A percentile compares a stretch with the other conserved stretches of the same genome.
These are phyloP conservation scores for Drosophila truncata DNA, from an alignment of 1,140 invertebrate genomes.

Conservation along the genomic window DNA sequence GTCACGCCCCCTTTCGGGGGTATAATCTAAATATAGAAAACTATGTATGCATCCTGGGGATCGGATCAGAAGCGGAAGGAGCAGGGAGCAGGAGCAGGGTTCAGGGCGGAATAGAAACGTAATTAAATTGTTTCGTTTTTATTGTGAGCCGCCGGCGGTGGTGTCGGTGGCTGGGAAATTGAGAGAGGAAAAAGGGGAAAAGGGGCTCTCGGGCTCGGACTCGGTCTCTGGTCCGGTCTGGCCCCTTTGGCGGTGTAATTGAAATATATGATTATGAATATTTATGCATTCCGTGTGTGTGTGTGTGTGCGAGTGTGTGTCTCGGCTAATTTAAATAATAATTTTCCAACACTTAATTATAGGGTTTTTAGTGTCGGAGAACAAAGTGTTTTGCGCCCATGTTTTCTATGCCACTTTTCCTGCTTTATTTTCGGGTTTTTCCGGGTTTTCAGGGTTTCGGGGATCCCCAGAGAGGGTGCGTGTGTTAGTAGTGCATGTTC, in stretches of 20 bases:
- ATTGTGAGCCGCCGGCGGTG: conserved; percentile 58
- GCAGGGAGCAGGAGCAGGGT: background rate
- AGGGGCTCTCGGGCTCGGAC: no score
- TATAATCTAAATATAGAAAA: conserved; percentile 62
- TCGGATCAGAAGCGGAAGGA: conserved; percentile 6
- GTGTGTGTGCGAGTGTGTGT: conserved; percentile 27
- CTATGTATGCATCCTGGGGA: conserved; percentile 48
- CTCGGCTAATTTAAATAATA: conserved; percentile 73
- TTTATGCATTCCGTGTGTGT: conserved; percentile 68
- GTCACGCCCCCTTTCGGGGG: conserved; percentile 58
- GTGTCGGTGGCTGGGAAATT: conserved; percentile 40
- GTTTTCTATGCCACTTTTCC: background rate
- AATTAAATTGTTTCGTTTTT: conserved; percentile 81
- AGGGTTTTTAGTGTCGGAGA: conserved; percentile 61
- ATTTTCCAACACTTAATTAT: conserved; percentile 79
- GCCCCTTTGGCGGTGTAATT: conserved; percentile 69
- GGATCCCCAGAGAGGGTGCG: background rate
- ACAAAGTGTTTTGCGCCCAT: conserved; percentile 66
- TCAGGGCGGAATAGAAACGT: conserved; percentile 62
- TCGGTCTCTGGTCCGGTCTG: conserved; percentile 12
- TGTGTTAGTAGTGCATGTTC: background rate
- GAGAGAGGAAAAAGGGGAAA: background rate
- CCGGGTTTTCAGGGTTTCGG: background rate
- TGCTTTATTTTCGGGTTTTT: conserved; percentile 3
- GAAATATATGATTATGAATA: conserved; percentile 85